Evolutionary conservation across 2,888 invertebrate genomes (phyloP).

Genomic region (Cremastinae sp.): DNA sequence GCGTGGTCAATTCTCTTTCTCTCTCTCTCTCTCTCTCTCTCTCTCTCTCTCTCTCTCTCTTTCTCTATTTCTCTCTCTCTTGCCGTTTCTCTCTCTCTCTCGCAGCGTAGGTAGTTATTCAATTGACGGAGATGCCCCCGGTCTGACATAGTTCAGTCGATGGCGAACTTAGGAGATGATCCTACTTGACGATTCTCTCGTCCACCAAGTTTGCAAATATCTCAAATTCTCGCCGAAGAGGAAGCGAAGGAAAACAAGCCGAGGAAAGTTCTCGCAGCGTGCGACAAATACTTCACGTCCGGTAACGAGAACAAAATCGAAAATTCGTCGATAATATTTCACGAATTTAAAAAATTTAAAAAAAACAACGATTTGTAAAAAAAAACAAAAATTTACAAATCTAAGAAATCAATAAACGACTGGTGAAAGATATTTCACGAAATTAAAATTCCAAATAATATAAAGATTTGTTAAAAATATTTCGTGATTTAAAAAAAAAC

Average conservation of each 20-base stretch:
- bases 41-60: slow-evolving; percentile 7
- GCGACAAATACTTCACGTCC: no score
- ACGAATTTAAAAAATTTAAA: slow-evolving; percentile 1
- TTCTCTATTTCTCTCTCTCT: slow-evolving; percentile 23
- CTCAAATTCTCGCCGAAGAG: background rate
- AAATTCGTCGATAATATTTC: slow-evolving; percentile 7
- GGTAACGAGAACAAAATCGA: no score
- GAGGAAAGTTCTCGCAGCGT: no score
- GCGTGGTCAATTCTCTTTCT: slow-evolving; percentile 61
- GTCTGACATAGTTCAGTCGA: slow-evolving; percentile 79
- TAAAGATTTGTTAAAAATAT: no score
- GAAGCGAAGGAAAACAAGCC: no score
- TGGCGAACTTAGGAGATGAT: slow-evolving; percentile 75
- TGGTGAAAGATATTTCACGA: no score
- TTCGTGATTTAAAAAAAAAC: no score
- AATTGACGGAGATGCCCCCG: slow-evolving; percentile 76
- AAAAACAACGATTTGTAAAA: no score
- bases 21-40: slow-evolving; percentile 31
- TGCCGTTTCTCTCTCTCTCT: slow-evolving; percentile 21
- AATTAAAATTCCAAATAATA: no score
- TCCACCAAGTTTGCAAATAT: slow-evolving; percentile 31
- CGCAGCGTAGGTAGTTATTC: slow-evolving; percentile 75
- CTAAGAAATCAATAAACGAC: no score
- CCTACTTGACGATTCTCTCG: slow-evolving; percentile 64
- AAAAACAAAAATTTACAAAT: no score